Evolutionary conservation across 1,140 invertebrate genomes (phyloP).

Genomic region (Phocides pigmalion): DNA sequence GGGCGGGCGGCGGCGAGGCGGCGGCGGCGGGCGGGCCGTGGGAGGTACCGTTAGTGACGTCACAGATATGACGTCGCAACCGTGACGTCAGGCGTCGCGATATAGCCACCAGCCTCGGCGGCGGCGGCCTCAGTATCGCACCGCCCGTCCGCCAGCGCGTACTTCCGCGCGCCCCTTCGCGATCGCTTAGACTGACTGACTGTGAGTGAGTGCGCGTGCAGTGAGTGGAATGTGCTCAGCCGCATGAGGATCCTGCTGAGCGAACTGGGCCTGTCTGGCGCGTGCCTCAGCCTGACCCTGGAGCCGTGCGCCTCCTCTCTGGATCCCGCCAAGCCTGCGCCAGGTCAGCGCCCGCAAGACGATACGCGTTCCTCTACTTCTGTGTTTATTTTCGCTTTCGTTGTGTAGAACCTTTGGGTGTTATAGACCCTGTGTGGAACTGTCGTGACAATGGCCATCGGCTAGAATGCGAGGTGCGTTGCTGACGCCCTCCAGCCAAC

Average conservation of each 20-base stretch:
- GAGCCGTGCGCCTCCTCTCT: conserved; percentile 77
- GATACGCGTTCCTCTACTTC: conserved; percentile 69
- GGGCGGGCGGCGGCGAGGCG: conserved; percentile 72
- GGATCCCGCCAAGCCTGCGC: conserved; percentile 81
- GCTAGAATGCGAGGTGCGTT: conserved; percentile 83
- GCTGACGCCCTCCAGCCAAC: conserved; percentile 80
- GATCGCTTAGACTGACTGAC: conserved; percentile 61
- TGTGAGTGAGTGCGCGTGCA: conserved; percentile 80
- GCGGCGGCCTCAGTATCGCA: conserved; percentile 83
- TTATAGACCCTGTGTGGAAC: conserved; percentile 80
- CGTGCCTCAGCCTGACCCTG: conserved; percentile 80
- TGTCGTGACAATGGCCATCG: conserved; percentile 81
- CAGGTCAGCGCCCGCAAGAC: conserved; percentile 81
- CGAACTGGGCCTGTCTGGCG: conserved; percentile 82
- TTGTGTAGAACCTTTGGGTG: conserved; percentile 81
- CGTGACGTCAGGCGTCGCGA: conserved; percentile 81
- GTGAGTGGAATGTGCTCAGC: conserved; percentile 81
- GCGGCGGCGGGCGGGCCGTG: conserved; percentile 76
- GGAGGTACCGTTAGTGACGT: conserved; percentile 84
- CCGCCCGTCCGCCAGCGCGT: conserved; percentile 72
- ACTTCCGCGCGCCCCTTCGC: conserved; percentile 70
- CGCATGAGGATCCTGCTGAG: conserved; percentile 85
- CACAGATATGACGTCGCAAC: conserved; percentile 71
- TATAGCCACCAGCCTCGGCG: conserved; percentile 81
- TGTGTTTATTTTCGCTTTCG: conserved; percentile 82